A percentile compares a stretch with the other conserved stretches of the same genome.
phyloP scores from a whole-genome alignment of 2,888 invertebrate species.

The Drosophila trichaetosa region DNA sequence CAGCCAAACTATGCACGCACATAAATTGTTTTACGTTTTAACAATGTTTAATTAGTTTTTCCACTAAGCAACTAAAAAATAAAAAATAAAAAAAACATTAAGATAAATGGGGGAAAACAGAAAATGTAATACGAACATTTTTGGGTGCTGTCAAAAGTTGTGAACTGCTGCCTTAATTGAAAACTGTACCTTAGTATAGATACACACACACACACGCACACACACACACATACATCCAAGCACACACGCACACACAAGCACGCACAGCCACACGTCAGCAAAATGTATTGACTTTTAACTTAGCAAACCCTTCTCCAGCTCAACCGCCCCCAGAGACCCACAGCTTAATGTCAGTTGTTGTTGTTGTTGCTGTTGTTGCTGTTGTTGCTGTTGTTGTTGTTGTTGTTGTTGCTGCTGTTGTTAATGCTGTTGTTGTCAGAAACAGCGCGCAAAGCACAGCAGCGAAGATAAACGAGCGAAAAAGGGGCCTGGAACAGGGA shows the following conservation, averaged over 20 bases:
- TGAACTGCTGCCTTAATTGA: slow-evolving; percentile 73
- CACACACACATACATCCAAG: slow-evolving; percentile 17
- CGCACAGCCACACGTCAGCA: slow-evolving; percentile 64
- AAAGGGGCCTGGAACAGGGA: not conserved
- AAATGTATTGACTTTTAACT: slow-evolving; percentile 78
- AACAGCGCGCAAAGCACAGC: slow-evolving; percentile 44
- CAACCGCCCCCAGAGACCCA: slow-evolving; percentile 22
- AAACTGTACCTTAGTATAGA: slow-evolving; percentile 70
- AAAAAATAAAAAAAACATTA: not conserved
- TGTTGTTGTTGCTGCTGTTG: not conserved
- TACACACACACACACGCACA: slow-evolving; percentile 27
- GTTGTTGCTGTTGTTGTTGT: slow-evolving; percentile 12
- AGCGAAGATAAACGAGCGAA: slow-evolving; percentile 55
- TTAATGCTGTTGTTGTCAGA: slow-evolving; percentile 24
- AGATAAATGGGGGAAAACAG: slow-evolving; percentile 4
- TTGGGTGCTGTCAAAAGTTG: slow-evolving; percentile 71
- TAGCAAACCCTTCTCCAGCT: slow-evolving; percentile 54
- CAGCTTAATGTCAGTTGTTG: slow-evolving; percentile 47
- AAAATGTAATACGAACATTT: slow-evolving; percentile 29
- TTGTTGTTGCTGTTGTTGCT: slow-evolving; percentile 16
- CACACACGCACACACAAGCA: not conserved
- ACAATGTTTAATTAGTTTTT: slow-evolving; percentile 24
- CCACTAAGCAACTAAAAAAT: slow-evolving; percentile 1
- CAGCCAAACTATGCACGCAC: not conserved
- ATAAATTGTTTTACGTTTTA: not conserved